Evolutionary conservation across 2,113 vertebrate species (phyloP), one percentile per base, ranked within the genome.

Genomic region (Bothrops jararaca): DNA sequence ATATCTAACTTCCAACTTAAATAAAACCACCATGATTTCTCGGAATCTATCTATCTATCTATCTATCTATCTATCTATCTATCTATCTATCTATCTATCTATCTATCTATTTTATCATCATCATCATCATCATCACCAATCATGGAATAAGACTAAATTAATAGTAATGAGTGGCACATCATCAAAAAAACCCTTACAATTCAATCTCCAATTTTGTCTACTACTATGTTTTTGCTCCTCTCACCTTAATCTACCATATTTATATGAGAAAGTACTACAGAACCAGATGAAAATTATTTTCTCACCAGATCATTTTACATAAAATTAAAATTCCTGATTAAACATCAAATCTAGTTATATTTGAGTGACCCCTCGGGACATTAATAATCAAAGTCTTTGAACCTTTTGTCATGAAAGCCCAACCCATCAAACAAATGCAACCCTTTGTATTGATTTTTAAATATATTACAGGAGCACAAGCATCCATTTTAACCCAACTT

Each of bases 1-100:
- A 95, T 93, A 93, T 42, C 90, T 58, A 90, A 93, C 60, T 94
- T 94, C 26, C 52, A 93, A n/a, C 42, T 87, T 26, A 50, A 15
- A 96, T 95, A 95, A 96, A 85, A 91, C 24, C 42, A 29, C 2
- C 24, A 42, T 24, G 39, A 74, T 92, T 80, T 10, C 34, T 42
- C 18, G 74, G 5, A 34, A 1, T 50, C 48, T 18, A 20, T 74
- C 26, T 13, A 11, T 56, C 56, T 22, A 7, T 57, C 56, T 5
- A 7, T 23, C 56, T 18, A 23, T 57, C 22, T 57, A 23, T 57
- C 56, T 57, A 22, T 22, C 54, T 56, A 24, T 58, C 57, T 24
- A 22, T 56, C 54, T 56, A 57, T 57, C 56, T 23, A 8, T 57
- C 56, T 23, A 23, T 57, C 56, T 23, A 23, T 23, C 56, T 23